Evolutionary conservation across 2,888 invertebrate species (phyloP).

Genomic region (Lasioglossum malachurum): DNA sequence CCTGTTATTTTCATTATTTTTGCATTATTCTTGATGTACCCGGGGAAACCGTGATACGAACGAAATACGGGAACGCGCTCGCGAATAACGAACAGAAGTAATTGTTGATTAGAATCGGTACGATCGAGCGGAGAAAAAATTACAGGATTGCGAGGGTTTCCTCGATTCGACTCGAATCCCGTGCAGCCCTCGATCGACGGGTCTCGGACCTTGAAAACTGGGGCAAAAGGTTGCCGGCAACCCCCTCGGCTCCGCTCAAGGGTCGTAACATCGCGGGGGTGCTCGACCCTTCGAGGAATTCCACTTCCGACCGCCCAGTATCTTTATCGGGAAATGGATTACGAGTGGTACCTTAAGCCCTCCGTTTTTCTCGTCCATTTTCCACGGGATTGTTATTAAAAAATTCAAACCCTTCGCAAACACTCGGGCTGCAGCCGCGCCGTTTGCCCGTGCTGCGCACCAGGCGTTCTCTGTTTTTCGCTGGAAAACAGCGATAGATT

Average conservation of each 20-base stretch:
- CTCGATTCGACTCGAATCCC: constrained; percentile 29
- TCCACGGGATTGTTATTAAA: constrained; percentile 16
- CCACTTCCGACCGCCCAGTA: constrained; percentile 35
- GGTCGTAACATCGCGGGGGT: constrained; percentile 62
- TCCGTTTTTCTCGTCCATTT: background rate
- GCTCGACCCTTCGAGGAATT: constrained; percentile 62
- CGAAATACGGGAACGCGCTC: background rate
- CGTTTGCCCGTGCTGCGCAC: background rate
- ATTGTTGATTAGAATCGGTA: background rate
- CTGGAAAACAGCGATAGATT: constrained; percentile 1
- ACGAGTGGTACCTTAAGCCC: constrained; percentile 14
- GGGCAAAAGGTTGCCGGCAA: constrained; percentile 75
- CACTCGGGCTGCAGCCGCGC: background rate
- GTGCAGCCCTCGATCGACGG: constrained; percentile 53
- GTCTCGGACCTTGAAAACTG: constrained; percentile 74
- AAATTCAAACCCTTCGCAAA: constrained; percentile 17
- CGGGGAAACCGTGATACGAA: background rate
- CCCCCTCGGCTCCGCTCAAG: constrained; percentile 34
- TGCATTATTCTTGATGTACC: background rate
- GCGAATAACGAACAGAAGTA: background rate
- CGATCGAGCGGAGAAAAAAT: background rate
- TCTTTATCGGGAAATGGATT: constrained; percentile 61
- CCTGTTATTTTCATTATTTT: constrained; percentile 25
- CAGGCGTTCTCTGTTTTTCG: background rate
- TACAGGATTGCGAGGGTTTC: constrained; percentile 31